Evolutionary conservation across 2,797 vertebrate species (phyloP).

Genomic region (Aeoliscus strigatus): DNA sequence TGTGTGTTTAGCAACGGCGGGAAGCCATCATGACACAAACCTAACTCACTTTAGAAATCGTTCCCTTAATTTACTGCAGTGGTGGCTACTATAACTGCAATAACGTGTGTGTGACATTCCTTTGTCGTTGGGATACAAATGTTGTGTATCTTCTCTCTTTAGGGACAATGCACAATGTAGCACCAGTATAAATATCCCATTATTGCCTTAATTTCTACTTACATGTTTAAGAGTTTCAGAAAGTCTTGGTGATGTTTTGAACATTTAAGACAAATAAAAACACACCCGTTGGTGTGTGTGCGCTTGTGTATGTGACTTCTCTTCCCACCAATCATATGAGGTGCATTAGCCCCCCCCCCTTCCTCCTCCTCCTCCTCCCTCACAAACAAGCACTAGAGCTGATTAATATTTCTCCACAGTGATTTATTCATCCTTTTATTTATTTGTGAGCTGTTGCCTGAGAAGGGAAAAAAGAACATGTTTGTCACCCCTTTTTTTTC

Average conservation of each 20-base stretch:
- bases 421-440: slow-evolving; percentile 60
- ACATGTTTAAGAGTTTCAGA: too few species aligned
- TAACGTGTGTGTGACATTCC: slow-evolving; percentile 9
- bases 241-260: too few species aligned
- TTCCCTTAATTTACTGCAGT: slow-evolving; percentile 46
- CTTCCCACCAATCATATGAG: slow-evolving; percentile 27
- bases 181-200: too few species aligned
- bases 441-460: slow-evolving; percentile 44
- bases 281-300: background rate
- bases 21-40: slow-evolving; percentile 41
- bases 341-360: slow-evolving; percentile 16
- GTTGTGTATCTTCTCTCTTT: too few species aligned
- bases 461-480: slow-evolving; percentile 36
- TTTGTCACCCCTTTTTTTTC: slow-evolving; percentile 24
- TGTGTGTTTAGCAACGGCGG: slow-evolving; percentile 1
- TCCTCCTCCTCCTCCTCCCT: slow-evolving; percentile 25
- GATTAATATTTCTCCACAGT: slow-evolving; percentile 61
- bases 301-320: slow-evolving; percentile 3
- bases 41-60: slow-evolving; percentile 52
- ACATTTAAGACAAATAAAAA: background rate
- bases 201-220: too few species aligned
- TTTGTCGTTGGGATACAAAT: too few species aligned
- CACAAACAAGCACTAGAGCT: slow-evolving; percentile 42
- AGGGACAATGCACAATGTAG: too few species aligned
- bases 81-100: slow-evolving; percentile 42